Evolutionary conservation across 2,888 invertebrate genomes (phyloP), one percentile per base, ranked within the genome.

Genomic region (Abscondita cerata): DNA sequence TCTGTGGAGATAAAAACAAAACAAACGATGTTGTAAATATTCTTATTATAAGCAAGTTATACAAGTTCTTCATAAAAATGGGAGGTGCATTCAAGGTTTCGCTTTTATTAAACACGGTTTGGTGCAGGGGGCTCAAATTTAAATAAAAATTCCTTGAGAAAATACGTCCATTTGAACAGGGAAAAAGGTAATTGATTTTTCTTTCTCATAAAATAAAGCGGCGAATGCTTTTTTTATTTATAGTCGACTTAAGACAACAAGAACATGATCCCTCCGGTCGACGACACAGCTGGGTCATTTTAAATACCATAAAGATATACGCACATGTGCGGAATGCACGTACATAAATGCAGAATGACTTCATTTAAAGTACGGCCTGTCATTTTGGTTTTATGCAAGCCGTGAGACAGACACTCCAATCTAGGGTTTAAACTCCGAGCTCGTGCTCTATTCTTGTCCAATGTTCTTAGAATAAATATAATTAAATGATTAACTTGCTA

Each of bases 21-120:
- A 67, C 58, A 75, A 76, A 73, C 75, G 73, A 68, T 73, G 72
- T 70, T 70, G 70, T 68, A 71, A 73, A 71, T 71, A 70, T 67
- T 66, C 66, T 65, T 67, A 72, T 74, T 70, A 75, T 76, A 75
- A 76, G 73, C 75, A 76, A 76, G 75, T 77, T 76, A 73, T 72
- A 70, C 71, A 73, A 11, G 74, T 75, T 75, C 74, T 76, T 76
- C 73, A 74, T 75, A 68, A 68, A 62, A 59, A 68, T 68, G 70
- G 67, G 69, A 60, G 64, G 66, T 69, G 67, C 68, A 68, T 68
- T 71, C 70, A 71, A 63, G 68, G 64, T 63, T 69, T 66, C 67
- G 63, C 68, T 75, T 75, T 74, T 74, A 74, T 75, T 74, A 75
- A 75, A 72, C 71, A 68, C 69, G 68, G 69, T 70, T 57, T 64